phyloP scores from a whole-genome alignment of 2,797 vertebrate genomes.

The Sparus aurata region DNA sequence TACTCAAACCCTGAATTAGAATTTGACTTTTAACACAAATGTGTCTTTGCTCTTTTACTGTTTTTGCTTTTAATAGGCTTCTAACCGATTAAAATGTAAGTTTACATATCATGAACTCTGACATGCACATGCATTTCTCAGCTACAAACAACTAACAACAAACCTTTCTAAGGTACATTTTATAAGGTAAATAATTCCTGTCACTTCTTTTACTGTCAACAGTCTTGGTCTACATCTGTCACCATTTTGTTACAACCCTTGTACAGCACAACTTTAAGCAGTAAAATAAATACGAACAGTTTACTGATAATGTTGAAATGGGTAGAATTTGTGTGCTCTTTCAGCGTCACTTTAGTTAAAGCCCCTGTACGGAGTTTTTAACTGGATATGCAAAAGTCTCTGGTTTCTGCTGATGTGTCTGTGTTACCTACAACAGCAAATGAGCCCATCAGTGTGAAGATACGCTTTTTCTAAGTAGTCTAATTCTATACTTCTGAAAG shows the following conservation, averaged over 20 bases:
- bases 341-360: conserved; percentile 25
- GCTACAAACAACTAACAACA: conserved; percentile 25
- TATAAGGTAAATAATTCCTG: conserved; percentile 44
- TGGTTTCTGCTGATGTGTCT: too few relatives aligned
- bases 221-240: conserved; percentile 64
- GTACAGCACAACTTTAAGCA: conserved; percentile 78
- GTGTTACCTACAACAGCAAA: too few relatives aligned
- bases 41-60: conserved; percentile 15
- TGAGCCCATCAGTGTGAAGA: too few relatives aligned
- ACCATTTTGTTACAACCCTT: conserved; percentile 73
- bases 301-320: conserved; percentile 64
- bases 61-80: conserved; percentile 63
- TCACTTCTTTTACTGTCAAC: conserved; percentile 52
- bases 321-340: conserved; percentile 37
- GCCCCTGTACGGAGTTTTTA: too few relatives aligned
- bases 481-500: too few relatives aligned
- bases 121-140: conserved; percentile 38
- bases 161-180: conserved; percentile 42
- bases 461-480: too few relatives aligned
- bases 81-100: conserved; percentile 46
- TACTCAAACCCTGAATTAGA: conserved; percentile 6
- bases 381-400: too few relatives aligned
- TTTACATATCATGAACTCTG: conserved; percentile 66
- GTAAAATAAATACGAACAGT: conserved; percentile 73
- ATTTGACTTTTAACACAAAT: neutral